Evolutionary conservation across 2,113 vertebrate genomes (phyloP).

Genomic region (Tragelaphus scriptus): DNA sequence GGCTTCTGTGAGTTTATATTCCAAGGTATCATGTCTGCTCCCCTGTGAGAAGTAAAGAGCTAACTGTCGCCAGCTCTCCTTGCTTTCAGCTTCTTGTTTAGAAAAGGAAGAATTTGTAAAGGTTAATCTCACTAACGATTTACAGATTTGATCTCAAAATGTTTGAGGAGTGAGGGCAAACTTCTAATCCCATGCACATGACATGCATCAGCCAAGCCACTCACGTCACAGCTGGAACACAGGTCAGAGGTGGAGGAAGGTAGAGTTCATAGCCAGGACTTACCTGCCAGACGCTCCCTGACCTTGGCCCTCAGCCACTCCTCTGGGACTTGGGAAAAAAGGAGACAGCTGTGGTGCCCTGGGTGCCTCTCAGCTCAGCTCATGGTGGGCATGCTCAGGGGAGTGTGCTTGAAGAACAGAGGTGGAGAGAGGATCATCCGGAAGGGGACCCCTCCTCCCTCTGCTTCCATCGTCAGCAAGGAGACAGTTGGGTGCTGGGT

Average conservation of each 20-base stretch:
- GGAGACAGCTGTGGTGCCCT: not conserved
- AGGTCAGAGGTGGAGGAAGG: not conserved
- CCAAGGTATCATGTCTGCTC: not conserved
- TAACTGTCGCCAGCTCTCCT: not conserved
- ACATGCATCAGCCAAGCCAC: not conserved
- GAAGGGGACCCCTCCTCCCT: not conserved
- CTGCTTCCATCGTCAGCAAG: not conserved
- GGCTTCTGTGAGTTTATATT: fast-evolving
- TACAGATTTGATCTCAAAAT: not conserved
- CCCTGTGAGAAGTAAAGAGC: not conserved
- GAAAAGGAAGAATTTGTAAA: not conserved
- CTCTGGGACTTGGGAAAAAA: not conserved
- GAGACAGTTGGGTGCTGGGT: not conserved
- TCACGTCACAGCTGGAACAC: not conserved
- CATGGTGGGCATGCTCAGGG: not conserved
- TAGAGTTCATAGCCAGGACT: not conserved
- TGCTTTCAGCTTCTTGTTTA: not conserved
- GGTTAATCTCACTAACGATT: not conserved
- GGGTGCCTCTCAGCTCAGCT: not conserved
- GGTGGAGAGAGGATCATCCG: not conserved
- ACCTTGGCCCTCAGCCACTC: not conserved
- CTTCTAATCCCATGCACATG: not conserved
- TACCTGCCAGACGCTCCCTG: not conserved
- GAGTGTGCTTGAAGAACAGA: not conserved
- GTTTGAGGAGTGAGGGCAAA: not conserved